Percentiles rank a stretch among this genome's conserved stretches.
Evolutionary conservation across 1,140 invertebrate species (phyloP).

Genomic region (Drosophila sp.): DNA sequence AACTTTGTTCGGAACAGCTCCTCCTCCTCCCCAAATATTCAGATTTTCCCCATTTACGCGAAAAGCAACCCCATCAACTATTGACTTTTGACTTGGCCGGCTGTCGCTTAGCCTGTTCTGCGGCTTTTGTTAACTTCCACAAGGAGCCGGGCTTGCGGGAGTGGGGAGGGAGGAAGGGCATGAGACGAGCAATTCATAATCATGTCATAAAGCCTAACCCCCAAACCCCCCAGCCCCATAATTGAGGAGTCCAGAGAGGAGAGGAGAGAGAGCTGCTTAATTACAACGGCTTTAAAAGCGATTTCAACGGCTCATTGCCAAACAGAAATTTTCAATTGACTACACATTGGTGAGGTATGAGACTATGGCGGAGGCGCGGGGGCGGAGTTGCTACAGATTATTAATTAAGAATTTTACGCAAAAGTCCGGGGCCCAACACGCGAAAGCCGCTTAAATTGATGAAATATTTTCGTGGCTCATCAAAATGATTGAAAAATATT

Average conservation of each 20-base stretch:
- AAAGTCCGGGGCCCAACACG: conserved; percentile 12
- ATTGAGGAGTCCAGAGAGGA: background rate
- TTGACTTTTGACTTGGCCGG: conserved; percentile 65
- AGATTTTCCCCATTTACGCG: conserved; percentile 2
- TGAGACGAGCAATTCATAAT: conserved; percentile 71
- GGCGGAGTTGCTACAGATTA: conserved; percentile 62
- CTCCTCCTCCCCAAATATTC: background rate
- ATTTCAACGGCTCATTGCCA: conserved; percentile 78
- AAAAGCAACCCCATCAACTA: conserved; percentile 48
- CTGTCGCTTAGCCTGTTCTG: conserved; percentile 38
- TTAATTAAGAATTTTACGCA: conserved; percentile 80
- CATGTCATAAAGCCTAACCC: conserved; percentile 70
- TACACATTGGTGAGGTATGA: conserved; percentile 44
- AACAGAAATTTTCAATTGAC: conserved; percentile 79
- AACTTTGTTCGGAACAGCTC: conserved; percentile 35
- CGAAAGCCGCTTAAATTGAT: conserved; percentile 76
- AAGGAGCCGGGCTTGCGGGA: background rate
- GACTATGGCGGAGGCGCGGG: background rate
- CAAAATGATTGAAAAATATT: conserved; percentile 77
- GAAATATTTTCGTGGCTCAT: conserved; percentile 76
- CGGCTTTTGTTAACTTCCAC: conserved; percentile 67
- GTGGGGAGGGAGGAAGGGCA: conserved; percentile 29
- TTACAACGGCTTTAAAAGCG: conserved; percentile 79
- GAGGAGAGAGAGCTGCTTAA: conserved; percentile 66
- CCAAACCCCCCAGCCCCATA: conserved; percentile 19